Conservation (phyloP, 2,888 invertebrate species). For the Tetropium fuscum region DNA sequence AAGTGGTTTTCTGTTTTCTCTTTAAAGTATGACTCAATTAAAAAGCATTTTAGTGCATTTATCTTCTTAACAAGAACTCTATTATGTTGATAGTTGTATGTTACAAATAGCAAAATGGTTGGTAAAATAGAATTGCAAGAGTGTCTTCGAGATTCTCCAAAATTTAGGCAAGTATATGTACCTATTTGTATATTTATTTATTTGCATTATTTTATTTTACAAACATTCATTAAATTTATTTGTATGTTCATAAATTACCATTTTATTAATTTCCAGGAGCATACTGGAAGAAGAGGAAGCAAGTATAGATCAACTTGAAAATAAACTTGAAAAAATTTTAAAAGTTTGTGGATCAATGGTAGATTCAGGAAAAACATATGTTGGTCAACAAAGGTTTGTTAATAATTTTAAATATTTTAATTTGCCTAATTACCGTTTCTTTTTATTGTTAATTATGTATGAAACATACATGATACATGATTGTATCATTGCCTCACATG, state of each 20-base stretch:
- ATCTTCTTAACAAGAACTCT: conserved; percentile 17
- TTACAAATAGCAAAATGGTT: conserved; percentile 62
- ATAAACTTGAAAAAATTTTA: conserved; percentile 90
- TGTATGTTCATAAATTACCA: conserved; percentile 12
- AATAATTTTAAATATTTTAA: conserved; percentile 31
- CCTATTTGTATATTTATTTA: conserved; percentile 19
- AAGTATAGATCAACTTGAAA: conserved; percentile 89
- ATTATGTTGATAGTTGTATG: conserved; percentile 21
- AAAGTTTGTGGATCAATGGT: conserved; percentile 92
- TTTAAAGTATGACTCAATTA: conserved; percentile 50
- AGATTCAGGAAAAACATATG: conserved; percentile 92
- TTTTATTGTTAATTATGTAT: too few relatives aligned
- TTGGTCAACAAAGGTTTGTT: conserved; percentile 88
- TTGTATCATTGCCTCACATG: too few relatives aligned
- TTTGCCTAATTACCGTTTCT: conserved; percentile 18
- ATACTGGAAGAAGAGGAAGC: conserved; percentile 88
- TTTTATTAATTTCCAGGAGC: conserved; percentile 69
- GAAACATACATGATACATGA: too few relatives aligned
- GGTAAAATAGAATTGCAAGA: conserved; percentile 84
- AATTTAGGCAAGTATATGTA: conserved; percentile 77
- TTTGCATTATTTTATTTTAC: conserved; percentile 15
- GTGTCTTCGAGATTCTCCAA: conserved; percentile 91
- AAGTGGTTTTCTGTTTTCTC: conserved; percentile 46
- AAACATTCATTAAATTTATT: too few relatives aligned
- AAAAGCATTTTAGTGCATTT: conserved; percentile 36